Base-by-base conservation (phyloP, 1,140 invertebrate species). In the Branchinecta lindahli region DNA sequence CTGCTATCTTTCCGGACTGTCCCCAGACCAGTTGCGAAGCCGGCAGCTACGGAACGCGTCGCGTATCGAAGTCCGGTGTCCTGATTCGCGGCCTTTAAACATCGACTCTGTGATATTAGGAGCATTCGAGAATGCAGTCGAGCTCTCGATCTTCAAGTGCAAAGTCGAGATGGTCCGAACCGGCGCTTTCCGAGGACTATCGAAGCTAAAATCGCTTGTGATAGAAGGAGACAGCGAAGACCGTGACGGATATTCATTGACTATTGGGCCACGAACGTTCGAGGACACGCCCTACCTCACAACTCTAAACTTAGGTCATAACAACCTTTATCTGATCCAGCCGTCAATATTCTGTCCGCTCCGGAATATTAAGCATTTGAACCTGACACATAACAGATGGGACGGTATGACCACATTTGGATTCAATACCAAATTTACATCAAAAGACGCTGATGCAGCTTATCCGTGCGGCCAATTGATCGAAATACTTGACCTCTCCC, bases 401-500 rank as follows among this genome's bases (percentile, higher is more conserved):
- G 52, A 61, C 4, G 18, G 12, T 20, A 20, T 61, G 12, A 20
- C 12, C 18, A 61, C 12, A 15, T 61, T 61, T 61, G 52, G 52
- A 61, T 61, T 61, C 18, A 61, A 61, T 20, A 15, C 52, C 4
- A 61, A 61, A 20, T 61, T 15, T 20, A 61, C 52, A 61, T 20
- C 18, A 61, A 61, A 61, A 61, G 52, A 20, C 18, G 18, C 12
- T 61, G 18, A 12, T 15, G 52, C 12, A 20, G 52, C 52, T 20
- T 61, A 61, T 20, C 52, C 52, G 12, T 61, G 52, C 18, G 52
- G 52, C 12, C 12, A 61, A 61, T 15, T 15, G 18, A 61, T 91
- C 72, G 85, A 87, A 78, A 78, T 82, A 65, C 78, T 92, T 66
- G 88, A 92, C 79, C 77, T 91, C 68, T 88, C 88, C 68, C 77